Evolutionary conservation across 1,140 invertebrate genomes (phyloP), one percentile per base, ranked within the genome.

Genomic region (Drosophila pachea): DNA sequence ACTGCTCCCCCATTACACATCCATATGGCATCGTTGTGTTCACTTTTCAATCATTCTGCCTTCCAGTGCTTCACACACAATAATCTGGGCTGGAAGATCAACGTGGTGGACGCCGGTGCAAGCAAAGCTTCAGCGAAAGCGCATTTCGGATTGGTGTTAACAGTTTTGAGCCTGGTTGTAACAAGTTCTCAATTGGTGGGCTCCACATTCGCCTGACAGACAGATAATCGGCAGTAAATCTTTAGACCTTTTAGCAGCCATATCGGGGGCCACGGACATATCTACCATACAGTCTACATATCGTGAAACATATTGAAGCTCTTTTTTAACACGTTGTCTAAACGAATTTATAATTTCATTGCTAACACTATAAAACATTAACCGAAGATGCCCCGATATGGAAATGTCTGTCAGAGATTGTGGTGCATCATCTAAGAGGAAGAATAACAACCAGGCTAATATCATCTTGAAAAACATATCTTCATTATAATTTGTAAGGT

Each of bases 11-110:
- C 2, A 11, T 0, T 5, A 0, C 1, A 47, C 2, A n/a, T 22
- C 22, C 22, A 22, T 22, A 22, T 22, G 22, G 3, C 8, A 11
- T 4, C 9, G 0, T 0, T n/a, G 0, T 6, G 2, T n/a, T 16
- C 6, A 29, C 16, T 5, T 11, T 11, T 7, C 0, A 11, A 47
- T 29, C 48, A 12, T 54, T 14, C 73, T 7, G 50, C 91, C 5
- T 45, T 92, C 4, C 91, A 99, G 96, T 98, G 97, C 90, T 98
- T 96, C 89, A 94, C 93, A 5, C 96, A 98, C 90, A 95, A 94
- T 60, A 95, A 97, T 89, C 92, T 98, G 47, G 97, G 97, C 7
- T 97, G 96, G 95, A 97, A 97, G 89, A 98, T 99, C 68, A 92
- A 96, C 82, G 95, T 99, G 0, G 93, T 97, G 0, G 93, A 97